A percentile compares a stretch with the other conserved stretches of the same genome.
These are phyloP conservation scores for Antigone vipio DNA, from an alignment of 2,113 vertebrate genomes.

Conservation along the genomic window DNA sequence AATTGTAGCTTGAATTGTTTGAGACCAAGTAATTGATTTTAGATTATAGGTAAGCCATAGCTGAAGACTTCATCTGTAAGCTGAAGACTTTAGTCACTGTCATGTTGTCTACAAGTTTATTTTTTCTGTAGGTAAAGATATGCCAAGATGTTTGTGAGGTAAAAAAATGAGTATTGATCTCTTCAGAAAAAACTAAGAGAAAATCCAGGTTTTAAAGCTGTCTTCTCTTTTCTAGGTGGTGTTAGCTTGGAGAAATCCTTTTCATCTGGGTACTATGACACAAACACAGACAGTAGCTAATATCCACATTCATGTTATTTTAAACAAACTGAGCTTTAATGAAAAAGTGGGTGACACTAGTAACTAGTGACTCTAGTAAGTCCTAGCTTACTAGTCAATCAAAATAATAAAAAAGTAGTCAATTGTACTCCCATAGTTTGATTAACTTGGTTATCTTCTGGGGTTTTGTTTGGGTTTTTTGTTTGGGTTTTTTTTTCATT, in stretches of 20 bases:
- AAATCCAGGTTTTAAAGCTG: not conserved
- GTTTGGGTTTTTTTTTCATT: not conserved
- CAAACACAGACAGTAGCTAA: not conserved
- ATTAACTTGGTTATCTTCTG: not conserved
- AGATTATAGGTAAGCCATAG: not conserved
- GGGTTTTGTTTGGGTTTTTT: too few species aligned
- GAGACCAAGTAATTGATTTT: not conserved
- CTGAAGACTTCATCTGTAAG: not conserved
- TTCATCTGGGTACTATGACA: not conserved
- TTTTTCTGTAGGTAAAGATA: not conserved
- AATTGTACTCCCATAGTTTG: not conserved
- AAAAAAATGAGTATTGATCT: not conserved
- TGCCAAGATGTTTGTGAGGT: not conserved
- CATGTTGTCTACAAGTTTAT: not conserved
- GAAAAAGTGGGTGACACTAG: not conserved
- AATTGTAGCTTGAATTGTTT: not conserved
- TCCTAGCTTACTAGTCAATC: not conserved
- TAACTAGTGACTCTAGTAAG: not conserved
- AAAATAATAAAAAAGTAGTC: not conserved
- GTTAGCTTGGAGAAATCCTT: not conserved
- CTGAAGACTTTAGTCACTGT: not conserved
- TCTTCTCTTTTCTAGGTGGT: slow-evolving; percentile 2
- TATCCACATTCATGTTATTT: not conserved
- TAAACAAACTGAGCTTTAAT: not conserved
- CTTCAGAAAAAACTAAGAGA: not conserved